phyloP scores from a whole-genome alignment of 2,888 invertebrate genomes.

The Ashinkailepas kermadecensis region DNA sequence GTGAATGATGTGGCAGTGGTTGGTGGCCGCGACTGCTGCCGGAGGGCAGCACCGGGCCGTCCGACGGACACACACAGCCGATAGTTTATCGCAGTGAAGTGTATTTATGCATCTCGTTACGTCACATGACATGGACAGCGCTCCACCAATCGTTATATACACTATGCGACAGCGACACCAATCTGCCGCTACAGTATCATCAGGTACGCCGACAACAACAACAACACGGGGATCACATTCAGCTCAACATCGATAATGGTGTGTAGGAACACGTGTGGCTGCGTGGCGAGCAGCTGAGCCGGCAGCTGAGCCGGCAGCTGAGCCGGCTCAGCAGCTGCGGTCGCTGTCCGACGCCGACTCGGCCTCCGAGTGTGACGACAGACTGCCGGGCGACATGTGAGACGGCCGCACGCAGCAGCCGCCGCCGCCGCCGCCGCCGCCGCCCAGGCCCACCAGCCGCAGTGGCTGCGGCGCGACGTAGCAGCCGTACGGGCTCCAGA shows the following conservation, averaged over 20 bases:
- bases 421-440: too few relatives aligned
- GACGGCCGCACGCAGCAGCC: neutral
- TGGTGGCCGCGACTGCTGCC: too few relatives aligned
- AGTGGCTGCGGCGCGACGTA: neutral
- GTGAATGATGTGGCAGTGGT: neutral
- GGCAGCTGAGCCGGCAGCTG: neutral
- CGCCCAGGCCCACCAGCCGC: neutral
- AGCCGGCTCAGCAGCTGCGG: neutral
- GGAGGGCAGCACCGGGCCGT: too few relatives aligned
- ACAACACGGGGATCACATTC: neutral
- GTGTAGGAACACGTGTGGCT: neutral
- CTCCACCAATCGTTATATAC: neutral
- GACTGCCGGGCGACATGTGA: neutral
- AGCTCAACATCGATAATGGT: conserved; percentile 10
- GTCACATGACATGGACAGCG: neutral
- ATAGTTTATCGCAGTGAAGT: neutral
- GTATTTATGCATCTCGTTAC: conserved; percentile 5
- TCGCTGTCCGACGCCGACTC: conserved; percentile 18
- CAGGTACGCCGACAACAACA: conserved; percentile 14
- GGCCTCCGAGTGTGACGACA: neutral
- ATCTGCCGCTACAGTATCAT: neutral
- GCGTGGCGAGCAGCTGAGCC: neutral
- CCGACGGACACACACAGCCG: neutral
- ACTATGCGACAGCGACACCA: neutral
- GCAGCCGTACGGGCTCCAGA: conserved; percentile 1